Evolutionary conservation across 1,140 invertebrate genomes (phyloP).

Genomic region (Dendrolimus kikuchii): DNA sequence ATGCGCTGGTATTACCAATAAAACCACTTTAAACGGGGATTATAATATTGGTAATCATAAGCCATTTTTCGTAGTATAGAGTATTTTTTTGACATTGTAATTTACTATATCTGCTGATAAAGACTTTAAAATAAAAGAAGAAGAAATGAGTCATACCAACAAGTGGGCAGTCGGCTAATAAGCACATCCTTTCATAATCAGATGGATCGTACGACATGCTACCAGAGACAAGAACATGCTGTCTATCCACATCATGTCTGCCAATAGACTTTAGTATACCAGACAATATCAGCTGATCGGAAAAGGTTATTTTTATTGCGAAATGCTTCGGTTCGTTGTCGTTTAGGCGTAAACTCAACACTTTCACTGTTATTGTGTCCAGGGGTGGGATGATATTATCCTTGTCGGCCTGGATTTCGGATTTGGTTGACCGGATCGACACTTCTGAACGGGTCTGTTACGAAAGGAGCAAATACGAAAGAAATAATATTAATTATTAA

Average conservation of each 20-base stretch:
- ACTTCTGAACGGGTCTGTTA: constrained; percentile 18
- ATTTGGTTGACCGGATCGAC: constrained; percentile 16
- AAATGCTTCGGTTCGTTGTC: constrained; percentile 29
- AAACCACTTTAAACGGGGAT: too few relatives aligned
- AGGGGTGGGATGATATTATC: constrained; percentile 23
- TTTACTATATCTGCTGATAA: too few relatives aligned
- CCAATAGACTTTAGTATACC: constrained; percentile 29
- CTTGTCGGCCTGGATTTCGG: constrained; percentile 18
- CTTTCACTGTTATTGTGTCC: constrained; percentile 30
- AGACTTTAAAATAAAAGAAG: too few relatives aligned
- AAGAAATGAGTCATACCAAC: constrained; percentile 24
- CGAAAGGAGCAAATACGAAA: not conserved
- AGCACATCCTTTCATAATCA: constrained; percentile 53
- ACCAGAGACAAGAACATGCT: constrained; percentile 24
- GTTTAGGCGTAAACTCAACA: constrained; percentile 26
- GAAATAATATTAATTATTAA: not conserved
- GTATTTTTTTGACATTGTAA: too few relatives aligned
- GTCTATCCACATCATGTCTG: constrained; percentile 13
- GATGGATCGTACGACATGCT: constrained; percentile 46
- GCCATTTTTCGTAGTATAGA: too few relatives aligned
- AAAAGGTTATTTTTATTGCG: constrained; percentile 36
- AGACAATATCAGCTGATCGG: constrained; percentile 35
- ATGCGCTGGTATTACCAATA: too few relatives aligned
- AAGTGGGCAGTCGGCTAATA: constrained; percentile 43
- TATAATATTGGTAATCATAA: too few relatives aligned